Evolutionary conservation across 1,140 invertebrate genomes (phyloP).

Genomic region (Scaptomyza hsui): DNA sequence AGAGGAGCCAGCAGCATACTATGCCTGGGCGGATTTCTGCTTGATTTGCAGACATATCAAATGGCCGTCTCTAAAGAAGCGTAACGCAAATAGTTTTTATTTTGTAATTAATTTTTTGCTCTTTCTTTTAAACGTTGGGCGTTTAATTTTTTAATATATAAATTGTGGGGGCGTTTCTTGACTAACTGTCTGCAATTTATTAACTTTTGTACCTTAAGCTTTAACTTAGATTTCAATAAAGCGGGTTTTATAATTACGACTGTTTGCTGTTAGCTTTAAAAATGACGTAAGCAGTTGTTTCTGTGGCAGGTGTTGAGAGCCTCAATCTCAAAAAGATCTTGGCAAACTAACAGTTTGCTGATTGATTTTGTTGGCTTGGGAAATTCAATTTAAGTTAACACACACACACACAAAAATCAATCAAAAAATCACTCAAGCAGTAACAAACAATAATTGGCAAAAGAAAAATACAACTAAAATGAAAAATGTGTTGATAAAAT

Average conservation of each 20-base stretch:
- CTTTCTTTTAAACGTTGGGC: conserved; percentile 32
- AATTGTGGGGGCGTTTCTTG: neutral
- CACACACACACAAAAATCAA: conserved; percentile 38
- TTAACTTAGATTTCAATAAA: conserved; percentile 23
- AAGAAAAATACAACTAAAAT: conserved; percentile 11
- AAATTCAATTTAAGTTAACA: conserved; percentile 74
- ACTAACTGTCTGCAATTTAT: conserved; percentile 20
- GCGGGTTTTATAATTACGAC: conserved; percentile 14
- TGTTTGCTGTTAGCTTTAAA: neutral
- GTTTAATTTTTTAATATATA: conserved; percentile 37
- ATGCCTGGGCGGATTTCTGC: neutral
- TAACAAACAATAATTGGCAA: conserved; percentile 24
- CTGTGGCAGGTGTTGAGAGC: conserved; percentile 20
- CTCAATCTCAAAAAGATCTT: conserved; percentile 47
- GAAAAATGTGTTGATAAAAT: conserved; percentile 60
- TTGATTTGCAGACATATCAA: conserved; percentile 62
- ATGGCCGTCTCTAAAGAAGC: conserved; percentile 46
- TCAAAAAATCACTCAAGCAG: conserved; percentile 34
- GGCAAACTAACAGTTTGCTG: conserved; percentile 50
- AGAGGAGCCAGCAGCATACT: no score
- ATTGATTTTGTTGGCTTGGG: conserved; percentile 62
- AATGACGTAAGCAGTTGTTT: neutral
- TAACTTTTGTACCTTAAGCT: no score
- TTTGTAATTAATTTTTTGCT: conserved; percentile 35
- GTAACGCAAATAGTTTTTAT: conserved; percentile 43